Evolutionary conservation across 2,113 vertebrate species (phyloP), one percentile per base, ranked within the genome.

Genomic region (Etheostoma spectabile): DNA sequence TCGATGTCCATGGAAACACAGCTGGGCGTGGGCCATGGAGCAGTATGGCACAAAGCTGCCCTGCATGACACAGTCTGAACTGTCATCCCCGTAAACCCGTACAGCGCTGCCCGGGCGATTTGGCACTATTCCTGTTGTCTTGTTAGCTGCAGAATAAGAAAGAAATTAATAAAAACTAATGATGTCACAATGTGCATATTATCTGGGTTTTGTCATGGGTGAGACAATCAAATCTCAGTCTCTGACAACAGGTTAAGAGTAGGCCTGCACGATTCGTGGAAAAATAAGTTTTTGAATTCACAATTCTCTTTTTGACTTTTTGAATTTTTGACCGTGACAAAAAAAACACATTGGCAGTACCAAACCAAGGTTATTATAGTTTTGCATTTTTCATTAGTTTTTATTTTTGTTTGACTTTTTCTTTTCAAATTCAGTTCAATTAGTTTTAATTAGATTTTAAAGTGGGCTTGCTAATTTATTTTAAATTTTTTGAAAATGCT

Each of bases 21-120:
- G 97, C 87, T 99, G 98, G 55, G 98, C 98, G 65, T 99, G 98
- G 15, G 98, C 98, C 98, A 99, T 99, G 89, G 98, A 99, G 93
- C 98, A 99, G 94, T 98, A 99, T 0, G 98, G 98, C 82, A 99
- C 98, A 82, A 96, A 97, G 85, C 96, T 97, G 84, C 96, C 96
- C 5, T 90, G 55, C 60, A 93, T 78, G 0, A 93, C 92, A 57
- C 94, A 94, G 87, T 98, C 98, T 0, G 92, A 91, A 80, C 82
- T 89, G 66, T 98, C 97, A 0, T 99, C 97, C 0, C 96, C 93
- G 0, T 98, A 99, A 65, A 99, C 97, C 0, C 98, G 97, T 30
- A 99, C 97, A 65, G 98, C 91, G 0, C 96, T 95, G 0, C 97
- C 97, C 0, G 97, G 96, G 4, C 96, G 96, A 1, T 79, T 97